These are phyloP conservation scores for Hystrix cristata DNA, from an alignment of 2,113 vertebrate species.

Conservation along the genomic window DNA sequence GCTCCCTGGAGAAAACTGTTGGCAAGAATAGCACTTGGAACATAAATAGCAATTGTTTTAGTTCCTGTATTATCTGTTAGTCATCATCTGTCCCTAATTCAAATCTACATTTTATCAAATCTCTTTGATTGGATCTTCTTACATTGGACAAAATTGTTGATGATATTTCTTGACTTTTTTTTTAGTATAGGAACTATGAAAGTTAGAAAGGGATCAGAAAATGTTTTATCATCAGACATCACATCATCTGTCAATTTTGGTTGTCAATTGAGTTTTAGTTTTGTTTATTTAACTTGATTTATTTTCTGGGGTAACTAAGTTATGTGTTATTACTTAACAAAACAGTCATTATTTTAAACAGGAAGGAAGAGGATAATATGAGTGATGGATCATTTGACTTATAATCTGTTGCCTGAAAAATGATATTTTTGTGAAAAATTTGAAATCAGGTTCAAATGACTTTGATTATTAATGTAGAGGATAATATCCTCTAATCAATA, in stretches of 20 bases:
- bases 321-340: constrained; percentile 64
- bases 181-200: constrained; percentile 17
- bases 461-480: background rate
- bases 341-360: background rate
- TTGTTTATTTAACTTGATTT: constrained; percentile 80
- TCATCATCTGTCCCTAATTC: constrained; percentile 6
- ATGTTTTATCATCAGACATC: constrained; percentile 66
- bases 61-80: background rate
- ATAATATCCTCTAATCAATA: background rate
- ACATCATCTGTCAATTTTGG: constrained; percentile 70
- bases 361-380: background rate
- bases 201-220: constrained; percentile 69
- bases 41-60: background rate
- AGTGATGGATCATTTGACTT: background rate
- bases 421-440: background rate
- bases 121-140: background rate
- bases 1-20: background rate
- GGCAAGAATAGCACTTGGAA: background rate
- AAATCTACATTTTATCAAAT: constrained; percentile 1
- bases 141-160: background rate
- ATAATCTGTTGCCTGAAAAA: background rate
- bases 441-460: background rate
- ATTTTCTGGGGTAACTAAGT: constrained; percentile 78
- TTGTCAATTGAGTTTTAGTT: constrained; percentile 76
- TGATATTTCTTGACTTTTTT: constrained; percentile 29